Evolutionary conservation across 2,888 invertebrate species (phyloP), one percentile per base, ranked within the genome.

Genomic region (Agonopterix alstromeriana): DNA sequence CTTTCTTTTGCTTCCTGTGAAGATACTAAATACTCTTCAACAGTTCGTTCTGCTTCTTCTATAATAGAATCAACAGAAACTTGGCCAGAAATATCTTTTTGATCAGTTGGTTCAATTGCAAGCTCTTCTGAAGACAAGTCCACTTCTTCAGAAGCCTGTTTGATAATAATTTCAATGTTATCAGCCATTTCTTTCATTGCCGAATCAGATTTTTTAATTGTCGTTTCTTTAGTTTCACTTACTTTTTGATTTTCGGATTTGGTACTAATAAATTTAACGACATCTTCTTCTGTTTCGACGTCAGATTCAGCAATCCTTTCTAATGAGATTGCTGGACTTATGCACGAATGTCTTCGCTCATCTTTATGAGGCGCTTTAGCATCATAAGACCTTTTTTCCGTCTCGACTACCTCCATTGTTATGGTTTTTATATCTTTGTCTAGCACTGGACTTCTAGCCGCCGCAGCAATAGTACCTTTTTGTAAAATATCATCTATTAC

Each of bases 121-220:
- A 71, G 70, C 55, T 87, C 88, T 53, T 88, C 88, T 43, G 74
- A 77, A 36, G 88, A 88, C 35, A 80, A 43, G 47, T 88, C 88
- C 43, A 86, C 57, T 36, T 88, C 88, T 70, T 88, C 88, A 2
- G 88, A 88, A 36, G 88, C 88, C 55, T 88, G 88, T 69, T 88
- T 88, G 1, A 88, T 88, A 14, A 88, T 88, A 11, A 88, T 88
- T 74, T 88, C 88, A 48, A 88, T 88, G 54, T 88, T 88, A 53
- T 88, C 88, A 50, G 88, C 88, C 86, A 88, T 88, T 73, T 88
- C 80, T 60, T 88, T 88, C 87, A 88, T 88, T 7, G 87, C 77
- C 2, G 88, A 88, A 52, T 88, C 88, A 2, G 88, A 88, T 64
- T 87, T 88, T 51, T 87, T 87, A 52, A 88, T 65, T 53, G 77